A percentile compares a stretch with the other conserved stretches of the same genome.
phyloP scores from a whole-genome alignment of 2,113 vertebrate species.

The Odontesthes bonariensis region DNA sequence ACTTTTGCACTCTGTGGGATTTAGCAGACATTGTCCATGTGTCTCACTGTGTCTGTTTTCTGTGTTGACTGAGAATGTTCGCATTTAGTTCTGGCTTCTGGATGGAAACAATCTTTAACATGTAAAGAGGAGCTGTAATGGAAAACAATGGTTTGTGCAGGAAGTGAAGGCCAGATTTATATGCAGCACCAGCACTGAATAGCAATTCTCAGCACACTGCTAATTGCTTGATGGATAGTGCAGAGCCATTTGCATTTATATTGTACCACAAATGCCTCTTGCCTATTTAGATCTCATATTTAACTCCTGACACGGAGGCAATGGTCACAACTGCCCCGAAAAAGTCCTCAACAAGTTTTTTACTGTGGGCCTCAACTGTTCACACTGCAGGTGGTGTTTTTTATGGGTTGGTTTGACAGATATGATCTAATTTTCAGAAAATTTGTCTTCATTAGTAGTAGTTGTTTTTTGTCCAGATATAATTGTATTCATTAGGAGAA shows the following conservation, averaged over 20 bases:
- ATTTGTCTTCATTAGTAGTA: neutral
- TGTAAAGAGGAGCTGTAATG: constrained; percentile 57
- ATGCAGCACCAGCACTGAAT: constrained; percentile 64
- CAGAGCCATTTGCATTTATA: constrained; percentile 79
- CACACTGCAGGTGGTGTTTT: constrained; percentile 34
- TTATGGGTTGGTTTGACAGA: constrained; percentile 32
- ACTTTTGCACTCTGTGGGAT: constrained; percentile 30
- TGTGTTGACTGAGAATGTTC: constrained; percentile 10
- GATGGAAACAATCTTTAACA: constrained; percentile 34
- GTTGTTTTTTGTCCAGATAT: neutral
- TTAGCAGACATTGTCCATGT: constrained; percentile 13
- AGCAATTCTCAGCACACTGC: constrained; percentile 73
- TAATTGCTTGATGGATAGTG: constrained; percentile 82
- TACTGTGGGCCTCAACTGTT: constrained; percentile 25
- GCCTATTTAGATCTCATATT: constrained; percentile 71
- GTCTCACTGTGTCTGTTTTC: neutral
- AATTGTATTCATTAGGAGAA: neutral
- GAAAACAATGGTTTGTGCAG: constrained; percentile 48
- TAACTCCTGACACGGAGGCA: constrained; percentile 70
- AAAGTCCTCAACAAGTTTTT: constrained; percentile 39
- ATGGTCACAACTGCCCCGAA: constrained; percentile 50
- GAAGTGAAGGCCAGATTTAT: constrained; percentile 59
- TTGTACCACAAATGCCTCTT: constrained; percentile 66
- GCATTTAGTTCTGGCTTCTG: constrained; percentile 29
- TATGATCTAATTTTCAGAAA: neutral